These are phyloP conservation scores for Ricordea florida DNA, from an alignment of 92 coral and sea anemone genomes.

Conservation along the genomic window DNA sequence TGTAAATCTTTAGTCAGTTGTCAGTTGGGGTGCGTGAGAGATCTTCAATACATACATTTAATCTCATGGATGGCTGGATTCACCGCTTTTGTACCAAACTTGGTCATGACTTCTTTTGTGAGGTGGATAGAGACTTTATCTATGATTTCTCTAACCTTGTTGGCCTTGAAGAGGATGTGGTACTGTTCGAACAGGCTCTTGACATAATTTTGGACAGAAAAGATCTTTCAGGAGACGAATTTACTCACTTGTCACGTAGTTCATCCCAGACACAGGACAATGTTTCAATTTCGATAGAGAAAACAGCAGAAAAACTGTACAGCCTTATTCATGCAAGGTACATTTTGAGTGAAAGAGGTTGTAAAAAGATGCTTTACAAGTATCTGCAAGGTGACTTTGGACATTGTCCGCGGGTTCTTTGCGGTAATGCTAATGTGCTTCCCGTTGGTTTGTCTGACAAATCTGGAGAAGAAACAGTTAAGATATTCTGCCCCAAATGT, in stretches of 20 bases:
- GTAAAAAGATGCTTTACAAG: conserved; percentile 77
- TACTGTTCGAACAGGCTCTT: conserved; percentile 66
- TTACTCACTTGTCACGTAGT: conserved; percentile 50
- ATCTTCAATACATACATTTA: too few relatives aligned
- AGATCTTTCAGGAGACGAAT: conserved; percentile 39
- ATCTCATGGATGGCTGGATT: conserved; percentile 65
- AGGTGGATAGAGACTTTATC: conserved; percentile 82
- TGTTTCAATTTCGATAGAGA: conserved; percentile 53
- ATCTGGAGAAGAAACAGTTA: conserved; percentile 82
- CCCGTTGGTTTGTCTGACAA: conserved; percentile 87
- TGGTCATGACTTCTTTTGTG: conserved; percentile 89
- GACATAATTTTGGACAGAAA: conserved; percentile 67
- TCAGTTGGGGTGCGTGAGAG: too few relatives aligned
- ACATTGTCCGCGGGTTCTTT: conserved; percentile 81
- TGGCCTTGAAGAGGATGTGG: conserved; percentile 78
- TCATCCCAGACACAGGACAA: conserved; percentile 40
- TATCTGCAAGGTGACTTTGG: conserved; percentile 87
- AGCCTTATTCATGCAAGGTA: conserved; percentile 84
- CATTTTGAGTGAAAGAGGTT: conserved; percentile 75
- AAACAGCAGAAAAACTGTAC: conserved; percentile 75
- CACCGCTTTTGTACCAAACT: conserved; percentile 83
- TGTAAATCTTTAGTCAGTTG: too few relatives aligned
- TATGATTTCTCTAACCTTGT: conserved; percentile 81
- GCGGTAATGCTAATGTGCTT: conserved; percentile 72
- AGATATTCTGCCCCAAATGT: conserved; percentile 84